A percentile compares a stretch with the other conserved stretches of the same genome.
Conservation (phyloP, 2,888 invertebrate species). For the Teinopalpus imperialis region DNA sequence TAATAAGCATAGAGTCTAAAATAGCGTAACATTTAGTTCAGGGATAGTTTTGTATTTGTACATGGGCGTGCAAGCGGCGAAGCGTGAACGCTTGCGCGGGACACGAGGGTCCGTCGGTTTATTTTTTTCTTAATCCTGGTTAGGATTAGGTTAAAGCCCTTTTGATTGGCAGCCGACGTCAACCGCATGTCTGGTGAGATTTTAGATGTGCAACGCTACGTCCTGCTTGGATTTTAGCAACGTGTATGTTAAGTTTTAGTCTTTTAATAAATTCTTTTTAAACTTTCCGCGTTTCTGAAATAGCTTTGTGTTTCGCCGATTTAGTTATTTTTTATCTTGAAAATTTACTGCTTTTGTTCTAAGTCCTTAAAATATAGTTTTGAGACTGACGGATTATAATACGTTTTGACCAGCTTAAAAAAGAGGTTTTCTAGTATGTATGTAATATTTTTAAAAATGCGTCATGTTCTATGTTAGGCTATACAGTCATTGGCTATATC, state of each 20-base stretch:
- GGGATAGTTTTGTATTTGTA: slow-evolving; percentile 27
- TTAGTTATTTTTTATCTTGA: too few species aligned
- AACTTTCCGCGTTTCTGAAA: background rate
- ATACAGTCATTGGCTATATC: too few species aligned
- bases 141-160: slow-evolving; percentile 78
- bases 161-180: slow-evolving; percentile 80
- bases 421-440: too few species aligned
- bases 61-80: slow-evolving; percentile 54
- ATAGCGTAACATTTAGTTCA: slow-evolving; percentile 25
- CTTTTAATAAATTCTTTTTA: slow-evolving; percentile 16
- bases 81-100: slow-evolving; percentile 74
- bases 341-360: too few species aligned
- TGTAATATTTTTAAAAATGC: too few species aligned
- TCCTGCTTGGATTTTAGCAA: slow-evolving; percentile 40
- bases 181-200: slow-evolving; percentile 60
- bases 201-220: slow-evolving; percentile 37
- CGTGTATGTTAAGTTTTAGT: slow-evolving; percentile 31
- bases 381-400: too few species aligned
- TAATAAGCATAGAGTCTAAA: slow-evolving; percentile 31
- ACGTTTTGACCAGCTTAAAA: too few species aligned
- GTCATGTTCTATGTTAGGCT: too few species aligned
- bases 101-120: slow-evolving; percentile 70
- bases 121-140: slow-evolving; percentile 78
- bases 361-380: too few species aligned
- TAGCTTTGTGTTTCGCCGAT: slow-evolving; percentile 6